Percentiles rank a stretch among this genome's conserved stretches.
Conservation (phyloP, 1,140 invertebrate genomes). For the Drosophila leontia region DNA sequence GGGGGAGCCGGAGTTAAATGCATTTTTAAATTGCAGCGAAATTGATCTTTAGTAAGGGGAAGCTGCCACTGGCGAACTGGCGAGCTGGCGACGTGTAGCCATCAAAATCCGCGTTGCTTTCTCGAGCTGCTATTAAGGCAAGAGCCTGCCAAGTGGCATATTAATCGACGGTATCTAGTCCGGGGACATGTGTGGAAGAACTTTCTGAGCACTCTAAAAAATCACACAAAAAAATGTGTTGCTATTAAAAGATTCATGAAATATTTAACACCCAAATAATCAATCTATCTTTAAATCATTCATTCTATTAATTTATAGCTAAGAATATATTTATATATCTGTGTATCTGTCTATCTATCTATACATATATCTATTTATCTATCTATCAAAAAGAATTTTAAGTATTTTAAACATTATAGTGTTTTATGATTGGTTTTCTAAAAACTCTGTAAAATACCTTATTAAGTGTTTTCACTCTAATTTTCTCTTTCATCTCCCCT, state of each 20-base stretch:
- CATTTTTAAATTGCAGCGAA: slow-evolving; percentile 70
- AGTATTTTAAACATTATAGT: no score
- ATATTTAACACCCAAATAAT: neutral
- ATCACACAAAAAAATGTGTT: neutral
- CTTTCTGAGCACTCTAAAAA: neutral
- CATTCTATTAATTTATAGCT: no score
- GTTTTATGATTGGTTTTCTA: no score
- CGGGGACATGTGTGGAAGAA: neutral
- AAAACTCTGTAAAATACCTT: no score
- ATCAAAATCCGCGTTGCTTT: slow-evolving; percentile 67
- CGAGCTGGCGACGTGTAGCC: slow-evolving; percentile 58
- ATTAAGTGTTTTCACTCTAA: no score
- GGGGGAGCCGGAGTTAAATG: slow-evolving; percentile 51
- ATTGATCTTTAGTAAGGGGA: slow-evolving; percentile 71
- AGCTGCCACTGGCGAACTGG: slow-evolving; percentile 5
- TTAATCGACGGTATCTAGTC: slow-evolving; percentile 48
- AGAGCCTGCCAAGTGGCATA: slow-evolving; percentile 46
- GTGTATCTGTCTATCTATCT: no score
- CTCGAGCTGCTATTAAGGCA: slow-evolving; percentile 54
- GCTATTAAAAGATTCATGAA: neutral
- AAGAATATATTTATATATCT: no score
- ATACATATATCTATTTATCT: no score
- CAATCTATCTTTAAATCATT: no score
- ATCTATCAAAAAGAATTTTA: no score
- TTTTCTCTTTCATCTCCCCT: neutral